Conservation (phyloP, 1,140 invertebrate genomes). For the Acromyrmex heyeri region DNA sequence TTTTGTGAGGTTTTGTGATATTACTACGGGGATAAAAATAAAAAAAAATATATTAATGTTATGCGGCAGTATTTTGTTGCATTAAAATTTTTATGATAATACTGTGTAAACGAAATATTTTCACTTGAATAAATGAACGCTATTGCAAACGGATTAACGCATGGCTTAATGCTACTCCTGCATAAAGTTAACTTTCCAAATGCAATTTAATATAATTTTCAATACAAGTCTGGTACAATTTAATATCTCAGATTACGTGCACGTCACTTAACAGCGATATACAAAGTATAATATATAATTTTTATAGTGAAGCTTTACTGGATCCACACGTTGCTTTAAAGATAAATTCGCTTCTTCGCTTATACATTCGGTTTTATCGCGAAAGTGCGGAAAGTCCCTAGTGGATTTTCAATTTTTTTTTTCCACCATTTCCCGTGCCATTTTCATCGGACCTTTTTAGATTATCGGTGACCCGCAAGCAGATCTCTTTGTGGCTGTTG, state of each 20-base stretch:
- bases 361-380: constrained; percentile 56
- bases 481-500: constrained; percentile 65
- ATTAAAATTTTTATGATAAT: constrained; percentile 24
- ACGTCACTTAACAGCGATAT: not conserved
- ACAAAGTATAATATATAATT: constrained; percentile 6
- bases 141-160: constrained; percentile 21
- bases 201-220: constrained; percentile 29
- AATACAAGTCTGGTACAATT: constrained; percentile 19
- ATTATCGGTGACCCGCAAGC: constrained; percentile 69
- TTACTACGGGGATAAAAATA: constrained; percentile 21
- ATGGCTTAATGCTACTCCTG: constrained; percentile 13
- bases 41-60: constrained; percentile 9
- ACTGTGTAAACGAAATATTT: constrained; percentile 44
- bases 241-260: constrained; percentile 14
- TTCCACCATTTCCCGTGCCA: constrained; percentile 53
- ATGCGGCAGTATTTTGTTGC: constrained; percentile 29
- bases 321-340: not conserved
- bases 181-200: constrained; percentile 32
- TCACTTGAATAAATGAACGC: constrained; percentile 14
- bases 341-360: constrained; percentile 31
- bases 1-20: constrained; percentile 14
- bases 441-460: constrained; percentile 67
- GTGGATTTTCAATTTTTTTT: constrained; percentile 34
- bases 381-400: constrained; percentile 52
- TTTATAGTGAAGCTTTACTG: not conserved